Percentiles rank a stretch among this genome's conserved stretches.
These are phyloP conservation scores for Karalla daura DNA, from an alignment of 2,797 vertebrate genomes.

Conservation along the genomic window DNA sequence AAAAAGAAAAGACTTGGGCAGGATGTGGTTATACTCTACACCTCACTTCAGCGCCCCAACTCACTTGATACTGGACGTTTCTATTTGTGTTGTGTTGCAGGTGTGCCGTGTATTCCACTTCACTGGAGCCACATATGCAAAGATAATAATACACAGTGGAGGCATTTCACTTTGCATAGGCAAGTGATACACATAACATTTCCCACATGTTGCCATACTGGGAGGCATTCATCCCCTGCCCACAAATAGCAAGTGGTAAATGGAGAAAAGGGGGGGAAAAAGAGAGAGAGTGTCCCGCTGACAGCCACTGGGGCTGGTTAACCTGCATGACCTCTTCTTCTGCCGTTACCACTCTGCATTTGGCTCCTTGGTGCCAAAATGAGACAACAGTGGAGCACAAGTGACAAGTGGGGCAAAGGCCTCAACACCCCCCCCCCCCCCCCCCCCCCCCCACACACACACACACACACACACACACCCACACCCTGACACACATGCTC, in stretches of 20 bases:
- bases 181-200: slow-evolving; percentile 18
- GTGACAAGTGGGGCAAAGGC: slow-evolving; percentile 72
- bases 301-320: slow-evolving; percentile 14
- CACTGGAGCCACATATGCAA: slow-evolving; percentile 30
- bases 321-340: slow-evolving; percentile 44
- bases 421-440: slow-evolving; percentile 37
- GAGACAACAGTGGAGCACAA: slow-evolving; percentile 40
- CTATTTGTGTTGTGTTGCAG: neutral
- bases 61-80: neutral
- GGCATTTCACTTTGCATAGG: neutral
- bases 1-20: neutral
- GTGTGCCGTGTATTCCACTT: neutral
- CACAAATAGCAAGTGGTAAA: slow-evolving; percentile 25
- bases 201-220: slow-evolving; percentile 13
- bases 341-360: slow-evolving; percentile 43
- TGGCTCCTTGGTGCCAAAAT: slow-evolving; percentile 62
- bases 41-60: neutral
- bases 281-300: neutral
- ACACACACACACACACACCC: slow-evolving; percentile 20
- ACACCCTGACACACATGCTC: neutral
- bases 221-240: neutral
- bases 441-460: slow-evolving; percentile 15
- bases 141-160: too few relatives aligned
- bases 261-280: slow-evolving; percentile 10
- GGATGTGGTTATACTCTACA: slow-evolving; percentile 12